Evolutionary conservation across 2,113 vertebrate genomes (phyloP), one percentile per base, ranked within the genome.

Genomic region (Sakesphorus luctuosus): DNA sequence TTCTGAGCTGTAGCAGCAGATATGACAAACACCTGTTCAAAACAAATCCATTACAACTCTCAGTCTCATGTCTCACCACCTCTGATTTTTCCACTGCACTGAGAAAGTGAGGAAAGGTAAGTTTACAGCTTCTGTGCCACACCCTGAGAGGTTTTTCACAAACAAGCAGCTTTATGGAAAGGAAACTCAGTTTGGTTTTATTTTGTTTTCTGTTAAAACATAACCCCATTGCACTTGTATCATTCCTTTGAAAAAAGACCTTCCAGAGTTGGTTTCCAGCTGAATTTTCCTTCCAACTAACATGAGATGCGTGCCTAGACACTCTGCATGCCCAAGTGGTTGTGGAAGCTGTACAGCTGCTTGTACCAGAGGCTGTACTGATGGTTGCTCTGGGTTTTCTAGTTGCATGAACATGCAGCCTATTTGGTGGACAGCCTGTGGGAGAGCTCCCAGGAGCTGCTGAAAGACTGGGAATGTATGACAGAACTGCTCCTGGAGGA

Each of bases 381-480:
- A 98, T 67, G 68, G 8, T 95, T 95, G 73, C 69, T 95, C 95
- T 97, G 74, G 87, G 91, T 84, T 97, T 98, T 97, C 87, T 89
- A 99, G 99, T 98, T 99, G 93, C 99, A 99, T 19, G 99, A 99
- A 95, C 99, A 99, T 69, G 99, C 99, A 38, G 99, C 99, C 40
- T 99, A 99, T 96, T 97, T 99, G 96, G 99, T 99, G 96, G 99
- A 99, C 98, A 99, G 99, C 77, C 97, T 99, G 95, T 99, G 99
- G 99, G 99, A 99, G 96, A 99, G 99, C 93, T 99, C 99, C 82
- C 99, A 99, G 98, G 99, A 99, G 96, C 98, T 99, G 83, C 97
- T 99, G 90, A 99, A 99, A 96, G 99, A 99, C 98, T 99, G 99
- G 99, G 99, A 99, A 97, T 99, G 99, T 97, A 99, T 99, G 99